phyloP scores from a whole-genome alignment of 1,140 invertebrate species.

The honey bee (Apis mellifera) region DNA sequence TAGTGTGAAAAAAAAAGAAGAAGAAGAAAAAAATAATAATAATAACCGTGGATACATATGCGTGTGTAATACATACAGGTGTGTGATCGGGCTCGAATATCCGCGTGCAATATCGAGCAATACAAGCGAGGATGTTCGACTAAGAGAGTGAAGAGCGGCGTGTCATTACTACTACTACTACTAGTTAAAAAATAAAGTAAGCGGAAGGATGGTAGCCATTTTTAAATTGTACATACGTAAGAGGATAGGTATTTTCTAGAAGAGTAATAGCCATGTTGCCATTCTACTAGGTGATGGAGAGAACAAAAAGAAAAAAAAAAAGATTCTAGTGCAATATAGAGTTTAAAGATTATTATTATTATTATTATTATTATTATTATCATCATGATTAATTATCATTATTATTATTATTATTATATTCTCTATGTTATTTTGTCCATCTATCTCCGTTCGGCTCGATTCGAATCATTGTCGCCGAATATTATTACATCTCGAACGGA shows the following conservation, averaged over 20 bases:
- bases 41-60: not conserved
- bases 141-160: constrained; percentile 16
- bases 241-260: constrained; percentile 80
- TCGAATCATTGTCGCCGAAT: not conserved
- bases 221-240: constrained; percentile 80
- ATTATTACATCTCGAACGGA: not conserved
- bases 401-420: no score
- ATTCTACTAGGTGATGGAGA: constrained; percentile 57
- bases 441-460: not conserved
- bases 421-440: not conserved
- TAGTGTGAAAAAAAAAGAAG: not conserved
- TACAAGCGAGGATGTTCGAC: constrained; percentile 46
- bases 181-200: constrained; percentile 58
- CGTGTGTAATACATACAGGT: not conserved
- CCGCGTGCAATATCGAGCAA: constrained; percentile 61
- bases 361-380: constrained; percentile 12
- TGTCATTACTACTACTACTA: constrained; percentile 43
- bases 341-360: constrained; percentile 63
- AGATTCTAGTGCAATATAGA: constrained; percentile 80
- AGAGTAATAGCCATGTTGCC: constrained; percentile 74
- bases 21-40: no score
- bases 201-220: constrained; percentile 69
- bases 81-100: constrained; percentile 26
- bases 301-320: constrained; percentile 19
- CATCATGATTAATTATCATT: not conserved